A percentile compares a stretch with the other conserved stretches of the same genome.
phyloP scores from a whole-genome alignment of 2,888 invertebrate genomes.

The Aleiodes alternator region DNA sequence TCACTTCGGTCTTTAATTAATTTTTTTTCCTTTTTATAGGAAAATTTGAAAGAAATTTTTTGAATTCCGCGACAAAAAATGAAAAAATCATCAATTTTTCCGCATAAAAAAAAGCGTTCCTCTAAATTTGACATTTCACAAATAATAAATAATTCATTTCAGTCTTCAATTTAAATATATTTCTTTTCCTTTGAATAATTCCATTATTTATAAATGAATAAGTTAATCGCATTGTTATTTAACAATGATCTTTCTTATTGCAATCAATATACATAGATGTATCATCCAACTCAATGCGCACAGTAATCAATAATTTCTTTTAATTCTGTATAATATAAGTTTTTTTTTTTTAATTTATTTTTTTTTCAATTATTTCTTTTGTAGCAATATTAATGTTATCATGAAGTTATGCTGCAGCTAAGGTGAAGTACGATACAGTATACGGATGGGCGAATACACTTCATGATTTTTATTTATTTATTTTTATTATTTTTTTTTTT shows the following conservation, averaged over 20 bases:
- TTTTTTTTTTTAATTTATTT: constrained; percentile 10
- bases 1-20: background rate
- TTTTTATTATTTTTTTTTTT: background rate
- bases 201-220: constrained; percentile 31
- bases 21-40: background rate
- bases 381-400: constrained; percentile 17
- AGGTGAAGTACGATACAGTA: constrained; percentile 20
- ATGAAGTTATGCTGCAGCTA: constrained; percentile 23
- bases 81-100: too few species aligned
- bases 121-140: background rate
- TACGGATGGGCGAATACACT: constrained; percentile 24
- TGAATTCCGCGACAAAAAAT: too few species aligned
- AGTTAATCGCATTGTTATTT: constrained; percentile 7
- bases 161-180: constrained; percentile 36
- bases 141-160: background rate
- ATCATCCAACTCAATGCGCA: constrained; percentile 19
- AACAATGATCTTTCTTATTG: constrained; percentile 2
- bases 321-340: constrained; percentile 9
- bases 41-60: too few species aligned
- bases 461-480: constrained; percentile 11
- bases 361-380: constrained; percentile 1
- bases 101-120: too few species aligned
- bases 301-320: constrained; percentile 21
- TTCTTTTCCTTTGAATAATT: constrained; percentile 13
- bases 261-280: constrained; percentile 12